Evolutionary conservation across 2,113 vertebrate species (phyloP), one percentile per base, ranked within the genome.

Genomic region (Siniperca knerii): DNA sequence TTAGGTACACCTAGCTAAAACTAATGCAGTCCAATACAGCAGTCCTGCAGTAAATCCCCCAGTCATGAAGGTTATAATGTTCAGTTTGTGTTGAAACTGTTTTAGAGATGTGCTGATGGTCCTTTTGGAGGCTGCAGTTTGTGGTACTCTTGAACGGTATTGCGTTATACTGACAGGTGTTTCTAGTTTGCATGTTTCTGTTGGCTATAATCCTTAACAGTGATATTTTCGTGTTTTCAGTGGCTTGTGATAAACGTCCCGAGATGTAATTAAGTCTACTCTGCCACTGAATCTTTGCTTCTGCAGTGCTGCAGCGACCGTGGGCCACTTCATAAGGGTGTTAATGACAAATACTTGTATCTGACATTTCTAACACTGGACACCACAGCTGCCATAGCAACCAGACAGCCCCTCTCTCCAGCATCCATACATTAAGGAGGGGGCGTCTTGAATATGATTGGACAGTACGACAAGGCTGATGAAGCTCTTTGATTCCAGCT

Each of bases 341-440:
- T 74, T 75, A 61, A 81, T 52, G 77, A 79, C 60, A 42, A 29
- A 46, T 20, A 52, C 70, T 67, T 42, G 44, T 48, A 33, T 75
- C 29, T 79, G 78, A 79, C 55, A 60, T 75, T 71, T 83, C 60
- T 64, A 33, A 62, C n/a, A 50, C 4, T 69, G 66, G 75, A 83
- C 79, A 84, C 77, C 79, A 71, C 80, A 68, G 85, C 83, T 92
- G 74, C 89, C 89, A 92, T 94, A 76, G 92, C 85, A 93, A 93
- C 91, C 23, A 77, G 15, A 61, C 69, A 74, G 66, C 67, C 69
- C 25, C 37, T 77, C 54, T 64, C 46, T 52, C 64, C 74, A 60
- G 11, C 79, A 72, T 70, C 78, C 68, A 71, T 71, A 85, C 65
- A 81, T 75, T 61, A 71, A 60, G 15, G 35, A 40, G 75, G 16